phyloP scores from a whole-genome alignment of 1,140 invertebrate genomes.

The Nephila pilipes region DNA sequence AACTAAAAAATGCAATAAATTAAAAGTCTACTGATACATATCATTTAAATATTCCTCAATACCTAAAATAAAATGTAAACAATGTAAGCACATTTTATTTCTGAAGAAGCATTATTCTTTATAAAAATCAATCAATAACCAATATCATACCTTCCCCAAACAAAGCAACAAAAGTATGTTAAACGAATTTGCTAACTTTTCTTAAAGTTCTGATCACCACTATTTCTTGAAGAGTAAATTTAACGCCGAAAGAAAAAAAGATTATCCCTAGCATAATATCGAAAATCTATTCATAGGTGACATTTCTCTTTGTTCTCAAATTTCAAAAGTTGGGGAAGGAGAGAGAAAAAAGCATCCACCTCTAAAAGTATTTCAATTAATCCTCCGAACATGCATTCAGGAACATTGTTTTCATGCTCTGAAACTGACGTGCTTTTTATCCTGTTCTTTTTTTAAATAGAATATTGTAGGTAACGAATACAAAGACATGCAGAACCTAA shows the following conservation, averaged over 20 bases:
- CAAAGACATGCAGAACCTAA: not conserved
- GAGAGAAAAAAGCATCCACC: not conserved
- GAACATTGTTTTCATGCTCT: not conserved
- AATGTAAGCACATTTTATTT: no score
- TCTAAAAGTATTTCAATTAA: not conserved
- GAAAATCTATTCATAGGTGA: slow-evolving; percentile 6
- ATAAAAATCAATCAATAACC: not conserved
- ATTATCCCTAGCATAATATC: not conserved
- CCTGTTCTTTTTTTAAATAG: not conserved
- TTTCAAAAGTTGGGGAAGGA: not conserved
- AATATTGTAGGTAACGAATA: not conserved
- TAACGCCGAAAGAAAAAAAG: not conserved
- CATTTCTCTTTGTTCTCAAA: slow-evolving; percentile 12
- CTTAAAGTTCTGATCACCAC: not conserved
- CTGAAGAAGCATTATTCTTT: not conserved
- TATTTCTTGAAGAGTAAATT: not conserved
- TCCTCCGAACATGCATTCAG: not conserved
- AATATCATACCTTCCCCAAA: not conserved
- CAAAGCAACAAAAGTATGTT: not conserved
- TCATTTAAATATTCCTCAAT: no score
- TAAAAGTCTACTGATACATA: no score
- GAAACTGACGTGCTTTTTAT: not conserved
- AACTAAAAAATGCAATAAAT: no score
- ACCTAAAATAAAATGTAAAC: no score
- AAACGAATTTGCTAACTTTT: not conserved